phyloP scores from a whole-genome alignment of 2,888 invertebrate genomes.

The Saturnia pavonia region DNA sequence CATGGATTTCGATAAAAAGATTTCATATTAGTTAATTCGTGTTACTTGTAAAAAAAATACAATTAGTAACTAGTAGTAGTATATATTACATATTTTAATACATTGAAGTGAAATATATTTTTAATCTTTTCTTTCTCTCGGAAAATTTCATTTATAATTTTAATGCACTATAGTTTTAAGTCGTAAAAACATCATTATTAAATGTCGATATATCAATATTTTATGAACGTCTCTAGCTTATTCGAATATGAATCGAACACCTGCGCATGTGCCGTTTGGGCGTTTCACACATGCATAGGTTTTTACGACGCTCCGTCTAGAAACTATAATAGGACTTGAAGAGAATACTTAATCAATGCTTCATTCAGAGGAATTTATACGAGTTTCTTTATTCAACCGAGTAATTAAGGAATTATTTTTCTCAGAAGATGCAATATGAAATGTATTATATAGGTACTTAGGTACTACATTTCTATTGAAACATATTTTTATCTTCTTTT shows the following conservation, averaged over 20 bases:
- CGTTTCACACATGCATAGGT: conserved; percentile 23
- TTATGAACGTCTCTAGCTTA: conserved; percentile 25
- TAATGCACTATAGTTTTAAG: neutral
- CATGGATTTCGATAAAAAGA: neutral
- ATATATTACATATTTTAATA: neutral
- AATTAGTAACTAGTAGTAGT: neutral
- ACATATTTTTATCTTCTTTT: too few relatives aligned
- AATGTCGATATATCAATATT: conserved; percentile 4
- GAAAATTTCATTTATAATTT: neutral
- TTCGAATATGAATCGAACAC: conserved; percentile 65
- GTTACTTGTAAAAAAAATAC: too few relatives aligned
- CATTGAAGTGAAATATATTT: neutral
- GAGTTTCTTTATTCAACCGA: neutral
- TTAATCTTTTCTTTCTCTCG: neutral
- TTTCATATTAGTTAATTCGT: neutral
- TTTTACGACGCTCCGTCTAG: conserved; percentile 17
- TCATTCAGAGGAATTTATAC: conserved; percentile 13
- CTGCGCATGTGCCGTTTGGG: conserved; percentile 41
- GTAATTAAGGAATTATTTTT: neutral
- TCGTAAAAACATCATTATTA: neutral
- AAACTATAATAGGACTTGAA: conserved; percentile 10
- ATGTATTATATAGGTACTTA: too few relatives aligned
- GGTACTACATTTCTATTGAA: too few relatives aligned
- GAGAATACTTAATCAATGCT: conserved; percentile 13
- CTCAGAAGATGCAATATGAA: too few relatives aligned